Percentiles rank a stretch among this genome's conserved stretches.
These are phyloP conservation scores for Megalopta genalis DNA, from an alignment of 1,140 invertebrate genomes.

Conservation along the genomic window DNA sequence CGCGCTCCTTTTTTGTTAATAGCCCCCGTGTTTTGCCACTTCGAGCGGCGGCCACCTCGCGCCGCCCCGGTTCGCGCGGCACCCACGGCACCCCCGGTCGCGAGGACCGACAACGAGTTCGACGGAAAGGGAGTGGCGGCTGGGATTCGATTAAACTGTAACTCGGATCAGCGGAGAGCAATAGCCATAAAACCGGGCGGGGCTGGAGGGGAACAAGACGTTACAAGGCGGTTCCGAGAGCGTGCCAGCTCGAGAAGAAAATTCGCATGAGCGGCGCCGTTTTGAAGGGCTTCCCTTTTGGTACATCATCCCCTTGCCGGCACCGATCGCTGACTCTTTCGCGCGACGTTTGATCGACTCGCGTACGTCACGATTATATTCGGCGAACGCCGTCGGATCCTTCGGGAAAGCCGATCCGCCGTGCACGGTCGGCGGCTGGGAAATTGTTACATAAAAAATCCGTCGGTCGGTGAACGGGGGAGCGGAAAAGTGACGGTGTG, in stretches of 20 bases:
- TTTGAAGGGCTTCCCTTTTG: conserved; percentile 30
- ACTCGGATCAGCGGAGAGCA: conserved; percentile 13
- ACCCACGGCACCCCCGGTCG: background rate
- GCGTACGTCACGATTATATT: conserved; percentile 3
- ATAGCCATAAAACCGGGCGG: conserved; percentile 35
- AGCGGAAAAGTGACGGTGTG: background rate
- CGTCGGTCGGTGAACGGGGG: background rate
- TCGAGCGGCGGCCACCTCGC: too few species aligned
- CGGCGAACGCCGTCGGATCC: background rate
- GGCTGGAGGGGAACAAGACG: conserved; percentile 12
- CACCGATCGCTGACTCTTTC: background rate
- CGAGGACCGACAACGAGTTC: background rate
- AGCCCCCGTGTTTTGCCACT: background rate
- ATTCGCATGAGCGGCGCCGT: conserved; percentile 30
- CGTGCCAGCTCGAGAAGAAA: conserved; percentile 20
- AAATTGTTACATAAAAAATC: background rate
- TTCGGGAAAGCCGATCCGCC: background rate
- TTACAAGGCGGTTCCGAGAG: background rate
- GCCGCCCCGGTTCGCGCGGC: too few species aligned
- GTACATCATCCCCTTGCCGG: conserved; percentile 2
- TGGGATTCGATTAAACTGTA: conserved; percentile 18
- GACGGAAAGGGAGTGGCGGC: background rate
- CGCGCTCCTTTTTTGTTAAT: conserved; percentile 27
- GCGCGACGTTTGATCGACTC: conserved; percentile 14
- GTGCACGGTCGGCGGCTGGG: background rate